phyloP scores from a whole-genome alignment of 1,140 invertebrate genomes.

The Gryon sp. region DNA sequence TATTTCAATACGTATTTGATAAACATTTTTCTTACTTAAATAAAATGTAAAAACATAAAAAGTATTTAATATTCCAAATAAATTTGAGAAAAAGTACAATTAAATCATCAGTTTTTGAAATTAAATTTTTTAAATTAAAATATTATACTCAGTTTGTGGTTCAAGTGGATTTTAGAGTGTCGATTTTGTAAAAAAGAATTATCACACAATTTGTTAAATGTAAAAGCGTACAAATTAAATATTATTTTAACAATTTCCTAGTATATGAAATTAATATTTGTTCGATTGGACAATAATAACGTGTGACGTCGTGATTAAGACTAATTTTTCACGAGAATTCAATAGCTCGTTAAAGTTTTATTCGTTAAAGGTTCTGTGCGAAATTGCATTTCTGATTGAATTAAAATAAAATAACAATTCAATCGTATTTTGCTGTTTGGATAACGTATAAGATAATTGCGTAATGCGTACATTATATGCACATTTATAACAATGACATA shows the following conservation, averaged over 20 bases:
- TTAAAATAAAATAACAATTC: slow-evolving; percentile 47
- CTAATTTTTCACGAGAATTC: slow-evolving; percentile 30
- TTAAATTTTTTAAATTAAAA: no score
- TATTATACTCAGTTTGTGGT: no score
- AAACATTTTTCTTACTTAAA: no score
- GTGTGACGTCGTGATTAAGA: slow-evolving; percentile 13
- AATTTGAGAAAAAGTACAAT: no score
- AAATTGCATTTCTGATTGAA: slow-evolving; percentile 38
- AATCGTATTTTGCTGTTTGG: slow-evolving; percentile 33
- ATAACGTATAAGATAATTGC: slow-evolving; percentile 22
- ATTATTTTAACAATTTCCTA: slow-evolving; percentile 10
- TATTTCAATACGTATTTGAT: no score
- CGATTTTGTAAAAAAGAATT: no score
- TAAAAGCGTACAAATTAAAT: no score
- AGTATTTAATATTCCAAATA: no score
- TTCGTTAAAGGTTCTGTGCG: slow-evolving; percentile 2
- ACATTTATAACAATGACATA: slow-evolving; percentile 49
- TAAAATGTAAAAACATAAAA: no score
- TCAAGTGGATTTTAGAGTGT: no score
- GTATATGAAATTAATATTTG: slow-evolving; percentile 5
- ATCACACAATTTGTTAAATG: no score
- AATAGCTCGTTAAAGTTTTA: slow-evolving; percentile 29
- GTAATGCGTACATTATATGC: slow-evolving; percentile 31
- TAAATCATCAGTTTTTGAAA: no score
- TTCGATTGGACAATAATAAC: slow-evolving; percentile 6